Evolutionary conservation across 2,113 vertebrate genomes (phyloP).

Genomic region (Ursus arctos): DNA sequence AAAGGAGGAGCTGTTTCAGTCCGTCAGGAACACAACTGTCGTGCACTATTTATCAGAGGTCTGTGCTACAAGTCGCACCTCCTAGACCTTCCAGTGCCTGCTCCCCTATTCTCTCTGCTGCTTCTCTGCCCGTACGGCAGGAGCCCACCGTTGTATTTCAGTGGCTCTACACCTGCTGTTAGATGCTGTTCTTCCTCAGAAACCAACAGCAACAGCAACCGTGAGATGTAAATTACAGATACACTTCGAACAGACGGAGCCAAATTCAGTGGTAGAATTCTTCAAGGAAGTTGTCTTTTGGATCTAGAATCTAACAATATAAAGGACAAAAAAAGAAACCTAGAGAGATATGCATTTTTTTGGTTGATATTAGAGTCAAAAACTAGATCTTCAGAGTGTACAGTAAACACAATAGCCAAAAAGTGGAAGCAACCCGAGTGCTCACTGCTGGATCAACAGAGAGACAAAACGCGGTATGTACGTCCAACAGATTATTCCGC

Average conservation of each 20-base stretch:
- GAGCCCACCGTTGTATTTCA: fast-evolving
- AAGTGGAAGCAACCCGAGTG: not conserved
- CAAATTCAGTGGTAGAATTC: not conserved
- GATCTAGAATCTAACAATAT: not conserved
- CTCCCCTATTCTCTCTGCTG: not conserved
- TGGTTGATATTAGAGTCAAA: not conserved
- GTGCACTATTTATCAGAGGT: not conserved
- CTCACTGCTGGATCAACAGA: not conserved
- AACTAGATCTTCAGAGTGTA: not conserved
- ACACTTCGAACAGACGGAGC: not conserved
- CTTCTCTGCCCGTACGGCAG: fast-evolving
- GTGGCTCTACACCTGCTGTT: not conserved
- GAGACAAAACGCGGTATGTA: not conserved
- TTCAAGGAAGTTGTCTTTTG: not conserved
- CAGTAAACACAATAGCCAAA: not conserved
- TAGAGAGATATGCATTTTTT: not conserved
- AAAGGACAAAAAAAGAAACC: not conserved
- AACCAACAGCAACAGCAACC: not conserved
- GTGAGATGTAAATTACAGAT: not conserved
- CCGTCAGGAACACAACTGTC: not conserved
- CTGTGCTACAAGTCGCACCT: not conserved
- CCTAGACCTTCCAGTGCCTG: fast-evolving
- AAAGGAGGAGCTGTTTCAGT: not conserved
- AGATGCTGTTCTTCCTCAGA: not conserved
- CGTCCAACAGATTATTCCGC: not conserved